Percentiles rank a stretch among this genome's conserved stretches.
Conservation (phyloP, 2,888 invertebrate species). For the Apodemia mormo region DNA sequence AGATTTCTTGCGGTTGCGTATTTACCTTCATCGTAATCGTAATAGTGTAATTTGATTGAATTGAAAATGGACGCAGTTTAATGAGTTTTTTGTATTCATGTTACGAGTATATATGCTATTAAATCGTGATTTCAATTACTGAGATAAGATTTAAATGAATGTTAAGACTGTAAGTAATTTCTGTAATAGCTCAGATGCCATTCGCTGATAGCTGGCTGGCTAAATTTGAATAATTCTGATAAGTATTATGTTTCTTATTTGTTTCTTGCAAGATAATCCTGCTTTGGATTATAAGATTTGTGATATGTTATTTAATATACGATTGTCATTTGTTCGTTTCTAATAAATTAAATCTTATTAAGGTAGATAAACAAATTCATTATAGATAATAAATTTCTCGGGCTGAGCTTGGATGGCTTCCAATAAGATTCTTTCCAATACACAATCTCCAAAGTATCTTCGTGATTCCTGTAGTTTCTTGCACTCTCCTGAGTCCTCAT, state of each 20-base stretch:
- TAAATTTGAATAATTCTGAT: conserved; percentile 28
- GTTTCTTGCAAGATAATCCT: conserved; percentile 6
- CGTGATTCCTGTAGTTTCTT: no score
- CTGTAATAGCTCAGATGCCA: conserved; percentile 46
- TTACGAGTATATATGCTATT: conserved; percentile 45
- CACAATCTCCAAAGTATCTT: no score
- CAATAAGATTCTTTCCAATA: no score
- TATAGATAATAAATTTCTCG: no score
- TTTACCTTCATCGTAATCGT: conserved; percentile 32
- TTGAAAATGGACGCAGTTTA: conserved; percentile 40
- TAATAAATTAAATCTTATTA: not conserved
- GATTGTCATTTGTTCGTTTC: not conserved
- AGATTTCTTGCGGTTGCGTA: conserved; percentile 44
- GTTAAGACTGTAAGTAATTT: conserved; percentile 41
- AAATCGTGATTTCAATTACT: conserved; percentile 71
- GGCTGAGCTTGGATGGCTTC: no score
- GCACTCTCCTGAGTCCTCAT: no score
- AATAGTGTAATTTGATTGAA: conserved; percentile 53
- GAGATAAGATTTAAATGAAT: conserved; percentile 58
- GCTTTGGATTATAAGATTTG: not conserved
- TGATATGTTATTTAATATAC: not conserved
- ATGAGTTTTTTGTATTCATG: conserved; percentile 63
- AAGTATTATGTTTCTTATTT: conserved; percentile 22
- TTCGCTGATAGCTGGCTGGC: conserved; percentile 39
- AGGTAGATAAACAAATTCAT: no score